Evolutionary conservation across 1,140 invertebrate species (phyloP), one percentile per base, ranked within the genome.

Genomic region (Drosophila varians): DNA sequence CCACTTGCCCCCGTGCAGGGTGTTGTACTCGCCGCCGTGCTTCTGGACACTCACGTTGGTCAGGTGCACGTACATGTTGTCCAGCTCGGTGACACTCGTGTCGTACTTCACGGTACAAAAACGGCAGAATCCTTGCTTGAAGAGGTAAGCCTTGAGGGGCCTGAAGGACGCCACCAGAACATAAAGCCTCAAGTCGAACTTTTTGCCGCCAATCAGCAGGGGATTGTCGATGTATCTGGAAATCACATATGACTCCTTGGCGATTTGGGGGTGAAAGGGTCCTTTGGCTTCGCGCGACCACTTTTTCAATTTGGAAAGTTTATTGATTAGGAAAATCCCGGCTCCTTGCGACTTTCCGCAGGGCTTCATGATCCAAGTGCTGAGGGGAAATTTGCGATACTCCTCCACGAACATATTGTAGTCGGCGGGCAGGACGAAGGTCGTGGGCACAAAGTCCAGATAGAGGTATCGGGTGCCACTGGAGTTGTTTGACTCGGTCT

Each of bases 351-450:
- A 97, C 90, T 97, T 96, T 16, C 97, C 97, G 90, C 97, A 98
- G 0, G 98, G 98, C 91, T 99, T 99, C 96, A 99, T 98, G 56
- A 99, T 99, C 97, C 97, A 99, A 0, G 97, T 98, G 58, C 96
- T 97, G 71, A 97, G 95, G 0, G 97, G 97, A 56, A 96, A 96
- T 90, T 97, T 98, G 42, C 95, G 91, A 90, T 98, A 99, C 89
- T 99, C 97, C 90, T 99, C 97, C 0, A 98, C 96, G 92, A 99
- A 98, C 94, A 98, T 95, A 89, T 98, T 98, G 86, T 98, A 98
- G 91, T 99, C 96, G 92, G 97, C 96, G 1, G 98, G 98, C 54
- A 99, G 92, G 52, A 98, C 96, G 91, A 98, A 99, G 0, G 98
- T 98, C 0, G 96, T 94, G 1, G 98, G 97, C 60, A 99, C 96